Evolutionary conservation across 2,888 invertebrate genomes (phyloP).

Genomic region (Tachina fera): DNA sequence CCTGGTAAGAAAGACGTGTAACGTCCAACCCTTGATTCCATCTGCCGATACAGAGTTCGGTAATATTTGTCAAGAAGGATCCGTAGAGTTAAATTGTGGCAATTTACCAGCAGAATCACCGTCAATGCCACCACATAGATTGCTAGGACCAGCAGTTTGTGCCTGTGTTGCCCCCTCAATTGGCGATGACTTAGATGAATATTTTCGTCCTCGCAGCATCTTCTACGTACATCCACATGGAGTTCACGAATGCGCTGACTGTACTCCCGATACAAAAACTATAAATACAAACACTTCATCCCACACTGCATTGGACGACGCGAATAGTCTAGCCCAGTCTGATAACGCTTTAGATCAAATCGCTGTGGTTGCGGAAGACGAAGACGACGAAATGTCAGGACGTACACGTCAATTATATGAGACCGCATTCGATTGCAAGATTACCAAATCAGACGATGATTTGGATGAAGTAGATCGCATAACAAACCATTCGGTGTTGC

Average conservation of each 20-base stretch:
- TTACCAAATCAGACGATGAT: conserved; percentile 90
- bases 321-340: conserved; percentile 67
- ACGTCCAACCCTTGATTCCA: conserved; percentile 78
- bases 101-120: conserved; percentile 75
- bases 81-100: conserved; percentile 69
- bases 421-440: conserved; percentile 94
- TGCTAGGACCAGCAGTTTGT: conserved; percentile 87
- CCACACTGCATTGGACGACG: conserved; percentile 55
- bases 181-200: conserved; percentile 86
- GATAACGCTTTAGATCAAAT: conserved; percentile 67
- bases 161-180: conserved; percentile 87
- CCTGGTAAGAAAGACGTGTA: conserved; percentile 82
- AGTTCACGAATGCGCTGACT: conserved; percentile 84
- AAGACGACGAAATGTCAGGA: conserved; percentile 84
- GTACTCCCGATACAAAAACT: conserved; percentile 77
- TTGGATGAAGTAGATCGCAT: conserved; percentile 92
- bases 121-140: conserved; percentile 88
- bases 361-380: conserved; percentile 66
- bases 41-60: conserved; percentile 71
- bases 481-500: conserved; percentile 90
- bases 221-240: conserved; percentile 88
- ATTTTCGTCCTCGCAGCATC: conserved; percentile 87
- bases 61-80: conserved; percentile 73
- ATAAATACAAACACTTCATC: conserved; percentile 63
- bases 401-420: conserved; percentile 92